A percentile compares a stretch with the other conserved stretches of the same genome.
Conservation (phyloP, 2,113 vertebrate species). For the Pterocles orientalis region DNA sequence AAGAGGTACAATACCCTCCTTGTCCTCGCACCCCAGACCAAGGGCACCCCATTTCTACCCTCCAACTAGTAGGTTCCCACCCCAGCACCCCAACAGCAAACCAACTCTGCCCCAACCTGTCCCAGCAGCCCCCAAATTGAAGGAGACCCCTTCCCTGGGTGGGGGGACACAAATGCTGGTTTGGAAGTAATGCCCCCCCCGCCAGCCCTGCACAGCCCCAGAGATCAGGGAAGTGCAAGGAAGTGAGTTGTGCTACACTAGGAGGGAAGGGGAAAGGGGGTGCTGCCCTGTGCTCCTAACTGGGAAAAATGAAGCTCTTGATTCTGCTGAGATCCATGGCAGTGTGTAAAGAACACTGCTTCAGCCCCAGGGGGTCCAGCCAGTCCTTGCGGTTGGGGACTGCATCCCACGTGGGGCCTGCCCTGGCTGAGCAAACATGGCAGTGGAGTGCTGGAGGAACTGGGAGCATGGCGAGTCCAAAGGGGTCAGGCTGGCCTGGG, state of each 20-base stretch:
- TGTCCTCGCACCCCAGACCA: not conserved
- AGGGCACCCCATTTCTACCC: not conserved
- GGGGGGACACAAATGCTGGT: slow-evolving; percentile 20
- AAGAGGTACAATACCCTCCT: not conserved
- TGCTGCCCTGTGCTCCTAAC: slow-evolving; percentile 47
- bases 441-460: not conserved
- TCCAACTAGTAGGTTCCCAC: not conserved
- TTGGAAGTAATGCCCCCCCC: not conserved
- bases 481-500: not conserved
- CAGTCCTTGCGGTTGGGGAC: not conserved
- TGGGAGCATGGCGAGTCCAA: not conserved
- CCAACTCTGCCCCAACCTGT: not conserved
- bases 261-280: not conserved
- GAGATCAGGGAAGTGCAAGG: slow-evolving; percentile 1
- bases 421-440: not conserved
- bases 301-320: slow-evolving; percentile 79
- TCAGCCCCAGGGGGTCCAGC: slow-evolving; percentile 52
- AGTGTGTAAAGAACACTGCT: slow-evolving; percentile 69
- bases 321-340: slow-evolving; percentile 74
- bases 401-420: not conserved
- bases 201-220: not conserved
- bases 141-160: not conserved
- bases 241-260: slow-evolving; percentile 47
- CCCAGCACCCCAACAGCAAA: not conserved
- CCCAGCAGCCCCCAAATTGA: not conserved